A percentile compares a stretch with the other conserved stretches of the same genome.
phyloP scores from a whole-genome alignment of 2,797 vertebrate genomes.

The Tangara arthus region DNA sequence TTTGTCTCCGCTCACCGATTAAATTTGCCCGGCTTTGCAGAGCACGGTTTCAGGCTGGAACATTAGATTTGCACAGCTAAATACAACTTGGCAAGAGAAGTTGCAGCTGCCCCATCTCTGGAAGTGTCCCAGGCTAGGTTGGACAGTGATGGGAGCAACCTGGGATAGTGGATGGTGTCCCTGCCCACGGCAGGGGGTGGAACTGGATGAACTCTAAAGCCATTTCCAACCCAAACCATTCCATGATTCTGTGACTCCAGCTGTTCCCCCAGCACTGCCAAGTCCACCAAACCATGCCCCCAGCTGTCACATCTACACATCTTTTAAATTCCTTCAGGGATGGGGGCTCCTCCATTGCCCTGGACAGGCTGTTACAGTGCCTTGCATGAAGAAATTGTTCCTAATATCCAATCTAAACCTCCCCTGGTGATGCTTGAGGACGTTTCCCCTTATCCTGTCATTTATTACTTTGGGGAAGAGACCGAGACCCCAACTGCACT shows the following conservation, averaged over 20 bases:
- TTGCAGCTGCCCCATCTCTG: neutral
- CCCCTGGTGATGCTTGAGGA: neutral
- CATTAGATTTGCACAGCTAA: neutral
- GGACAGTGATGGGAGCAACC: neutral
- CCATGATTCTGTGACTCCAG: neutral
- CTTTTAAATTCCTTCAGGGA: neutral
- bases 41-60: neutral
- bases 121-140: neutral
- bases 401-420: neutral
- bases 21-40: neutral
- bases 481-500: neutral
- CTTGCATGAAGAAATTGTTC: neutral
- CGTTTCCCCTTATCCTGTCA: rapidly evolving
- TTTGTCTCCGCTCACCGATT: conserved; percentile 21
- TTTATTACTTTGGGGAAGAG: neutral
- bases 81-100: neutral
- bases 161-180: neutral
- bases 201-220: neutral
- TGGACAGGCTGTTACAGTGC: neutral
- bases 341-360: neutral
- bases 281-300: neutral
- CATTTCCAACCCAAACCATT: neutral
- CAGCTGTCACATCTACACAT: rapidly evolving
- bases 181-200: neutral
- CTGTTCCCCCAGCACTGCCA: rapidly evolving